These are phyloP conservation scores for Lasioglossum calceatum DNA, from an alignment of 2,888 invertebrate genomes.

Conservation along the genomic window DNA sequence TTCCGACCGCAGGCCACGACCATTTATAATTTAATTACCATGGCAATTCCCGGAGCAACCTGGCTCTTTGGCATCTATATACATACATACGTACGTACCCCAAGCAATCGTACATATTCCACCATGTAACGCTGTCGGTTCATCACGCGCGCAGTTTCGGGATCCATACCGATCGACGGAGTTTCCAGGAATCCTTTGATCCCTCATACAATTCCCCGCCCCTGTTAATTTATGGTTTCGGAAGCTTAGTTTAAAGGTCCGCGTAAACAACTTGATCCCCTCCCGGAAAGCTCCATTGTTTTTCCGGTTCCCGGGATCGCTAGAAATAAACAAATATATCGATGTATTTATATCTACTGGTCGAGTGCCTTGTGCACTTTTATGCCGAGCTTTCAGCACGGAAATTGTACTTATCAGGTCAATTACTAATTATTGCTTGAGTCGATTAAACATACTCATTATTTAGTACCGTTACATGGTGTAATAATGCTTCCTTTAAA, in stretches of 20 bases:
- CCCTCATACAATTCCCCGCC: conserved; percentile 16
- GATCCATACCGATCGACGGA: conserved; percentile 38
- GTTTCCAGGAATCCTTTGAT: conserved; percentile 59
- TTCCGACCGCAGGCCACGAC: conserved; percentile 81
- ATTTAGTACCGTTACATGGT: not conserved
- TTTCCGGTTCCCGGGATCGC: not conserved
- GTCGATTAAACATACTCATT: not conserved
- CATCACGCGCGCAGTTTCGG: conserved; percentile 34
- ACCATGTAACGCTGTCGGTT: conserved; percentile 36
- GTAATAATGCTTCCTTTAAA: too few relatives aligned
- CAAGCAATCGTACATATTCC: conserved; percentile 41
- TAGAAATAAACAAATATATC: not conserved
- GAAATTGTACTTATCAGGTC: not conserved
- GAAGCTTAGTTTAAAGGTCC: conserved; percentile 28
- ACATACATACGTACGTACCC: conserved; percentile 30
- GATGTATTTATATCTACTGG: not conserved
- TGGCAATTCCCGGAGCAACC: conserved; percentile 74
- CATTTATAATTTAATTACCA: conserved; percentile 82
- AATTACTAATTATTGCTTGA: not conserved
- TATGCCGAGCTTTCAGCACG: not conserved
- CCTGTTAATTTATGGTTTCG: conserved; percentile 30
- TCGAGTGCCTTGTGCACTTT: not conserved
- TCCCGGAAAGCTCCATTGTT: not conserved
- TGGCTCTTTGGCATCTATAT: conserved; percentile 60
- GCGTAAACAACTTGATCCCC: not conserved